Conservation (phyloP, 2,113 vertebrate species). For the Seriola rivoliana region DNA sequence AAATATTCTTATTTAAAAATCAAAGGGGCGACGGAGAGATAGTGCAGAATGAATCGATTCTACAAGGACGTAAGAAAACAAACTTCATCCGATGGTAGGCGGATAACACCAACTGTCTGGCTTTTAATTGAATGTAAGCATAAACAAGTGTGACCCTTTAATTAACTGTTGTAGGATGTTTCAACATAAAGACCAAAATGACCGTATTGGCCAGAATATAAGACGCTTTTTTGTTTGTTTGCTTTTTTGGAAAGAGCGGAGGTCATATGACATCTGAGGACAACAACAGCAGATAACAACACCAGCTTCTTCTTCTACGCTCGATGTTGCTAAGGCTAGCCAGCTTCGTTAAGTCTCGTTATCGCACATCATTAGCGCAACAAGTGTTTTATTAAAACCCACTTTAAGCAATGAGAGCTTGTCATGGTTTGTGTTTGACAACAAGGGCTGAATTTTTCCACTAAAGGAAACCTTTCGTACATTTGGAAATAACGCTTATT, state of each 20-base stretch:
- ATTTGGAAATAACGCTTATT: too few species aligned
- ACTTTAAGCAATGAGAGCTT: too few species aligned
- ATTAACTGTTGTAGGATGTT: neutral
- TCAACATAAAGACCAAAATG: neutral
- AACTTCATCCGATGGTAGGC: neutral
- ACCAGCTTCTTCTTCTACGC: neutral
- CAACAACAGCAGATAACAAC: too few species aligned
- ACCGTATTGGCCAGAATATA: neutral
- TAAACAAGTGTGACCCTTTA: neutral
- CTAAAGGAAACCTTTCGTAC: too few species aligned
- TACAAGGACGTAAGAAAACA: neutral
- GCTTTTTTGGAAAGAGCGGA: too few species aligned
- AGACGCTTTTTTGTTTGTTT: too few species aligned
- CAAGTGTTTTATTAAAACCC: too few species aligned
- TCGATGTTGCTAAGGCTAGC: neutral
- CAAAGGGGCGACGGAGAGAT: neutral
- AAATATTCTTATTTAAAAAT: slow-evolving; percentile 3
- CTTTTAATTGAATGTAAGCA: neutral
- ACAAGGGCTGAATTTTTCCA: neutral
- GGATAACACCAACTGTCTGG: neutral
- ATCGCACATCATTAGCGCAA: too few species aligned
- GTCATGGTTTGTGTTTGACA: neutral
- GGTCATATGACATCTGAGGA: too few species aligned
- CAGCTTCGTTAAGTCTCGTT: neutral
- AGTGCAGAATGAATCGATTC: neutral